Base-by-base conservation (phyloP, 1,140 invertebrate genomes). In the Danaus plexippus region DNA sequence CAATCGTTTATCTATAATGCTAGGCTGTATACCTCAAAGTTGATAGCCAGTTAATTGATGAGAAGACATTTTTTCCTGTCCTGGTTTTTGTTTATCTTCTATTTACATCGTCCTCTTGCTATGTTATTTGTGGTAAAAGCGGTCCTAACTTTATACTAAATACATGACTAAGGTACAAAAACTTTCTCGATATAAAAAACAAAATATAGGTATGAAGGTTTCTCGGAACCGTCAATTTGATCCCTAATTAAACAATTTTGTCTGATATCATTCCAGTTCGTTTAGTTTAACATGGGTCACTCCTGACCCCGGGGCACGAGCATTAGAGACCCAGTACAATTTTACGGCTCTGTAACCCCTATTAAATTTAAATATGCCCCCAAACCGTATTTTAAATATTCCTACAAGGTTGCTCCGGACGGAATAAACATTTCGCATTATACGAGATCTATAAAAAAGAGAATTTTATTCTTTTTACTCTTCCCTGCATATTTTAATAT, bases 331-430 rank as follows among this genome's bases (percentile, higher is more conserved):
- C 75, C 75, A 69, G 72, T 73, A 73, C 74, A 58, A 74, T 76
- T 71, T 71, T 71, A 63, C 64, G 59, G 51, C 69, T 65, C 60
- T 61, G 57, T 81, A 85, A 84, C 79, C 80, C 72, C 80, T 62
- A 86, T 86, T 86, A 82, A 79, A 80, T 59, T 72, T 82, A 84
- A 86, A 77, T 68, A 74, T 86, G 81, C 83, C 83, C 79, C 63
- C 73, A 71, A 83, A 83, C 77, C 77, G 77, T 62, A 58, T 57
- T 59, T 59, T 68, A 59, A 59, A 41, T 45, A 32, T 53, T 44
- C 41, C 13, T 15, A 42, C 59, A 76, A 75, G 76, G 70, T 73
- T 75, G 69, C 43, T 57, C 56, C 57, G 22, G 22, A 32, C 22
- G 22, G 22, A 32, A 32, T 32, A 32, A 32, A 32, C 22, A 32